phyloP scores from a whole-genome alignment of 1,140 invertebrate genomes.

The Drosophila biarmipes region DNA sequence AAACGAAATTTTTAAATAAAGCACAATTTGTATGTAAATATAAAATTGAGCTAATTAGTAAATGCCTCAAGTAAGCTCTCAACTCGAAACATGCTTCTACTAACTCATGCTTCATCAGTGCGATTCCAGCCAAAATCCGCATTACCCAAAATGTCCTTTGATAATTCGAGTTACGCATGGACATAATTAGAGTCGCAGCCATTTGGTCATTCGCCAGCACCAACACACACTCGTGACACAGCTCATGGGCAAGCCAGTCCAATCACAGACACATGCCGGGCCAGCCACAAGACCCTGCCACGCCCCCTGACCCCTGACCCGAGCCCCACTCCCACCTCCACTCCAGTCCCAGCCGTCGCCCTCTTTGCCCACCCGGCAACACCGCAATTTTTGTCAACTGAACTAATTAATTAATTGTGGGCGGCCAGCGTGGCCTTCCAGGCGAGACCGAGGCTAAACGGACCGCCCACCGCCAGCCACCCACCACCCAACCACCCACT shows the following conservation, averaged over 20 bases:
- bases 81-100: no score
- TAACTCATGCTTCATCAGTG: not conserved
- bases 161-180: slow-evolving; percentile 29
- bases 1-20: no score
- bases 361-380: slow-evolving; percentile 22
- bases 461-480: no score
- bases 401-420: slow-evolving; percentile 83
- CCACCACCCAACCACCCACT: slow-evolving; percentile 45
- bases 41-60: no score
- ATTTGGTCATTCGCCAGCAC: slow-evolving; percentile 16
- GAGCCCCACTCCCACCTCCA: no score
- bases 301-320: not conserved
- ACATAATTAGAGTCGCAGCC: slow-evolving; percentile 29
- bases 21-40: no score
- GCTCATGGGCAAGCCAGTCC: slow-evolving; percentile 45
- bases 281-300: slow-evolving; percentile 46
- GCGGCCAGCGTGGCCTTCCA: slow-evolving; percentile 60
- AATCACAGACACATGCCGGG: slow-evolving; percentile 68
- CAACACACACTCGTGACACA: slow-evolving; percentile 9
- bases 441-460: slow-evolving; percentile 45
- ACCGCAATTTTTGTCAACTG: slow-evolving; percentile 82
- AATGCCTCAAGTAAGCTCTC: no score
- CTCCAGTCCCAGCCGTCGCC: slow-evolving; percentile 1
- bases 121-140: not conserved
- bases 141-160: not conserved